Conservation (phyloP, 1,140 invertebrate species). For the Zelostemma sp. region DNA sequence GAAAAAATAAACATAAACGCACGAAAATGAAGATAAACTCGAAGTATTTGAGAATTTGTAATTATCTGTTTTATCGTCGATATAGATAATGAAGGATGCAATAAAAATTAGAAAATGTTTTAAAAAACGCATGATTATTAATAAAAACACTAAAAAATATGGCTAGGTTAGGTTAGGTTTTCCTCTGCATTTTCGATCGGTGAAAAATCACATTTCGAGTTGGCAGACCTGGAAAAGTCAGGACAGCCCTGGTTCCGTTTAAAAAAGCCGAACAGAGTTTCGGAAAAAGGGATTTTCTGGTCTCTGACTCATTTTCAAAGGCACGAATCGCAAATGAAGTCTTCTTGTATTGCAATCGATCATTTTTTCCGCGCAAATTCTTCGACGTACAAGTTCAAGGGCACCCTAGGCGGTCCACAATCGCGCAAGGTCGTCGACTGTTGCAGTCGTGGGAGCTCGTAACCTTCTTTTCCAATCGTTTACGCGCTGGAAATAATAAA, state of each 20-base stretch:
- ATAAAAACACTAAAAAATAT: background rate
- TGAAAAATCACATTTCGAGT: too few relatives aligned
- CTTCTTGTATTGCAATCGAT: constrained; percentile 29
- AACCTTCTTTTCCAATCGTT: constrained; percentile 45
- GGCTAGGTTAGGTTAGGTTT: background rate
- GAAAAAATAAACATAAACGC: too few relatives aligned
- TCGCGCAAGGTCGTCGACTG: constrained; percentile 59
- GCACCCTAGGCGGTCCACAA: constrained; percentile 49
- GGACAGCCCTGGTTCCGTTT: background rate
- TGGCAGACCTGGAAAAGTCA: background rate
- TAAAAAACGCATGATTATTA: background rate
- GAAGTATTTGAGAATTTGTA: too few relatives aligned
- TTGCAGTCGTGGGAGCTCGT: constrained; percentile 41
- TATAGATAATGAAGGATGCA: too few relatives aligned
- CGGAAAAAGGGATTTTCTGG: background rate
- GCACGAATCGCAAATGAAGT: background rate
- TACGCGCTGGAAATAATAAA: constrained; percentile 41
- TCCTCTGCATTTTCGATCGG: background rate
- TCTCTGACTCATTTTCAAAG: background rate
- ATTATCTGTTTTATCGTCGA: background rate
- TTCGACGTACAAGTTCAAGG: constrained; percentile 61
- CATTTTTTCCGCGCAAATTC: constrained; percentile 48
- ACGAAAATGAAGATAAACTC: too few relatives aligned
- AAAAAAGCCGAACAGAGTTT: background rate
- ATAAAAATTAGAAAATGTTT: too few relatives aligned